Evolutionary conservation across 2,888 invertebrate genomes (phyloP).

Genomic region (Orchesellides sinensis): DNA sequence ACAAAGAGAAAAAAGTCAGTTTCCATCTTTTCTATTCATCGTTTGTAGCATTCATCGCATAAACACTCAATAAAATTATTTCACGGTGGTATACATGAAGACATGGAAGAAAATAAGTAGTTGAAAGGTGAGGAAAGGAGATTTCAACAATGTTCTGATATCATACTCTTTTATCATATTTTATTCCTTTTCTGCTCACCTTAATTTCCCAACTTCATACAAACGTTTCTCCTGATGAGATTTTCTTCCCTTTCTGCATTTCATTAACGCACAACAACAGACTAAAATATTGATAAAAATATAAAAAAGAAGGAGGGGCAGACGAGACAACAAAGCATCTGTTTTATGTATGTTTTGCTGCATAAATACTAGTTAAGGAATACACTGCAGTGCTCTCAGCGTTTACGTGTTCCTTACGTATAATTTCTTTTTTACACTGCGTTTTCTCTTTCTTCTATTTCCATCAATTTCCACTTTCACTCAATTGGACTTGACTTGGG

Average conservation of each 20-base stretch:
- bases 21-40: neutral
- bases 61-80: neutral
- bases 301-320: no score
- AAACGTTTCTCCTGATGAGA: neutral
- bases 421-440: neutral
- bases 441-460: slow-evolving; percentile 4
- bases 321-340: neutral
- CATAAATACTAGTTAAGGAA: no score
- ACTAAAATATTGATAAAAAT: no score
- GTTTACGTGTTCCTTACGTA: neutral
- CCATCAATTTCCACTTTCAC: slow-evolving; percentile 34
- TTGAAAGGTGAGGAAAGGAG: no score
- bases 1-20: neutral
- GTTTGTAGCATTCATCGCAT: neutral
- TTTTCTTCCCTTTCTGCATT: neutral
- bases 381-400: neutral
- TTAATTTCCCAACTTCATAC: no score
- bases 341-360: neutral
- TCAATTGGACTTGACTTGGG: slow-evolving; percentile 9
- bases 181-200: no score
- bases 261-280: neutral
- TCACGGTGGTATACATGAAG: no score
- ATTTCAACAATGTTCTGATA: no score
- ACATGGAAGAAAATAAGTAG: no score
- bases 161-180: no score